These are phyloP conservation scores for Cosmorhoe ocellata DNA, from an alignment of 2,888 invertebrate genomes.

Conservation along the genomic window DNA sequence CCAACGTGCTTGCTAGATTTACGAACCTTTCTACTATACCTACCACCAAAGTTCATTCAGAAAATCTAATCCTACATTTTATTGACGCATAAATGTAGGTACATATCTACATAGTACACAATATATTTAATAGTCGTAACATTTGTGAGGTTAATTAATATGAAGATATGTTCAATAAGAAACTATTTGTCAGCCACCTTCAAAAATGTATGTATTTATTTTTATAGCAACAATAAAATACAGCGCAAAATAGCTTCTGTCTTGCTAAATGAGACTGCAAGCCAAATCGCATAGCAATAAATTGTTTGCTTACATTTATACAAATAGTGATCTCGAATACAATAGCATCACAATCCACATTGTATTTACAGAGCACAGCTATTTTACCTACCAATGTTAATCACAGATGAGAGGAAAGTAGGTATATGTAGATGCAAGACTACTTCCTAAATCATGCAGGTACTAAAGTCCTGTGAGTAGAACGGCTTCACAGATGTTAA, in stretches of 20 bases:
- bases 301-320: constrained; percentile 35
- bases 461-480: too few species aligned
- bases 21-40: too few species aligned
- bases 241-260: neutral
- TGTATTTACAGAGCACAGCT: too few species aligned
- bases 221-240: neutral
- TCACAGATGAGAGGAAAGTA: too few species aligned
- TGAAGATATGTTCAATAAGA: constrained; percentile 2
- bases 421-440: too few species aligned
- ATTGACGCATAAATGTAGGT: neutral
- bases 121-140: constrained; percentile 2
- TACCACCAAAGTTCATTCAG: constrained; percentile 1
- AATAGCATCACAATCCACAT: too few species aligned
- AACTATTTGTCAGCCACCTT: constrained; percentile 9
- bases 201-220: neutral
- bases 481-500: too few species aligned
- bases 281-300: neutral
- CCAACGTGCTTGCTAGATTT: neutral
- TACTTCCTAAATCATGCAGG: too few species aligned
- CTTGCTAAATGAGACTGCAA: neutral
- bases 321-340: too few species aligned
- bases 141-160: neutral
- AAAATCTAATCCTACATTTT: neutral
- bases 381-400: too few species aligned
- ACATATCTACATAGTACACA: too few species aligned